phyloP scores from a whole-genome alignment of 2,888 invertebrate species.

The Encarsia formosa region DNA sequence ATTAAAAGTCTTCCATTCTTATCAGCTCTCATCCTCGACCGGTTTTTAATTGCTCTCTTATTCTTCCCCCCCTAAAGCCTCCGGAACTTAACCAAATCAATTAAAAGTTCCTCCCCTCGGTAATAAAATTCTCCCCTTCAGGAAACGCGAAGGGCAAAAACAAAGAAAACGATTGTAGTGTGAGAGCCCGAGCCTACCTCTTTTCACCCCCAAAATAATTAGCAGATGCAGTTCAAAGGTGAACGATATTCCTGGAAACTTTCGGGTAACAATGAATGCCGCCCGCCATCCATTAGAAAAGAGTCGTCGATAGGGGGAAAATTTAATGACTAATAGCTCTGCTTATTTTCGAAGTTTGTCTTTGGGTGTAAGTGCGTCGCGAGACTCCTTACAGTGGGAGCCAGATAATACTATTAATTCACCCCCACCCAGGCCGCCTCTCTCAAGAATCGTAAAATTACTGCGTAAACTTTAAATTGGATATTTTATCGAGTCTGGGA shows the following conservation, averaged over 20 bases:
- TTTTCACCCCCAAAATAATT: no score
- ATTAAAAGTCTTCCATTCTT: no score
- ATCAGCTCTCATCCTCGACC: no score
- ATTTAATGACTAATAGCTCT: constrained; percentile 43
- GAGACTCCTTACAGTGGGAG: no score
- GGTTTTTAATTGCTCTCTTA: no score
- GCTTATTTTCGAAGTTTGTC: constrained; percentile 44
- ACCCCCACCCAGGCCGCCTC: no score
- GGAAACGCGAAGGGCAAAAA: constrained; percentile 1
- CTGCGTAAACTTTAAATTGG: constrained; percentile 48
- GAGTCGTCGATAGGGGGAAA: constrained; percentile 20
- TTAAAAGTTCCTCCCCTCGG: constrained; percentile 22
- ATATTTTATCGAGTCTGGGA: constrained; percentile 45
- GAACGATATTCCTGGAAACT: no score
- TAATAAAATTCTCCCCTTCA: constrained; percentile 13
- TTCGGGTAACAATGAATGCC: neutral
- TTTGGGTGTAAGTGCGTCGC: no score
- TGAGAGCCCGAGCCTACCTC: no score
- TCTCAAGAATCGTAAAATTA: constrained; percentile 49
- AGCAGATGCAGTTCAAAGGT: no score
- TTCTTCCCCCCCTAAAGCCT: neutral
- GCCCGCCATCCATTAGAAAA: no score
- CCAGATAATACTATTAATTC: constrained; percentile 49
- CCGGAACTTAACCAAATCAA: constrained; percentile 21
- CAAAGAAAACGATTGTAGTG: neutral